Evolutionary conservation across 2,888 invertebrate species (phyloP).

Genomic region (Glyphotaelius pellucidus): DNA sequence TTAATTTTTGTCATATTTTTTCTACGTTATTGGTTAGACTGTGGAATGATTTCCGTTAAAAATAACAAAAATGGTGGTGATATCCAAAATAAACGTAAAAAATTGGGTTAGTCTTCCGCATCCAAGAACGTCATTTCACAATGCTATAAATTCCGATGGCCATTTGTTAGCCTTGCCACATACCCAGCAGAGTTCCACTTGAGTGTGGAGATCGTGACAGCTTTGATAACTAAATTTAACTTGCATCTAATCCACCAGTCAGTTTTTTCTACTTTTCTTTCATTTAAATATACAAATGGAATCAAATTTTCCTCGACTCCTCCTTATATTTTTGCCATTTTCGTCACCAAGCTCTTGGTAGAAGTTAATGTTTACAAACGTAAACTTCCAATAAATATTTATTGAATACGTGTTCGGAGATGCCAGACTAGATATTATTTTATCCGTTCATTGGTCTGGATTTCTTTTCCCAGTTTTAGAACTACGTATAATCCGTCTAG

Average conservation of each 20-base stretch:
- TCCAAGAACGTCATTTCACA: not conserved
- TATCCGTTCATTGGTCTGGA: not conserved
- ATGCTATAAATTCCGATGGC: not conserved
- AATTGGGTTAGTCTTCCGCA: not conserved
- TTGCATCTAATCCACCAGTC: not conserved
- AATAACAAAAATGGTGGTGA: not conserved
- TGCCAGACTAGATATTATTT: not conserved
- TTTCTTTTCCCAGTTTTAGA: not conserved
- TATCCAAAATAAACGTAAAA: not conserved
- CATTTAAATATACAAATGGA: too few species aligned
- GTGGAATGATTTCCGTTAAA: too few species aligned
- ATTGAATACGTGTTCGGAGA: not conserved
- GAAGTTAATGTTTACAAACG: not conserved
- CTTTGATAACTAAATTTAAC: not conserved
- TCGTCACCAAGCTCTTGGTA: not conserved
- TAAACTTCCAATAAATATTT: not conserved
- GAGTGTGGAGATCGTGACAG: too few species aligned
- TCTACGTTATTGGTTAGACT: too few species aligned
- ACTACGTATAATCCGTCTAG: not conserved
- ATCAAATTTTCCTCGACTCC: not conserved
- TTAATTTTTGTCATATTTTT: too few species aligned
- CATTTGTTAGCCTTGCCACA: not conserved
- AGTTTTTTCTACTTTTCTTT: not conserved
- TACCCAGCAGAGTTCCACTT: not conserved
- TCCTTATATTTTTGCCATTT: too few species aligned